phyloP scores from a whole-genome alignment of 2,888 invertebrate genomes.

The Lochmaea capreae region DNA sequence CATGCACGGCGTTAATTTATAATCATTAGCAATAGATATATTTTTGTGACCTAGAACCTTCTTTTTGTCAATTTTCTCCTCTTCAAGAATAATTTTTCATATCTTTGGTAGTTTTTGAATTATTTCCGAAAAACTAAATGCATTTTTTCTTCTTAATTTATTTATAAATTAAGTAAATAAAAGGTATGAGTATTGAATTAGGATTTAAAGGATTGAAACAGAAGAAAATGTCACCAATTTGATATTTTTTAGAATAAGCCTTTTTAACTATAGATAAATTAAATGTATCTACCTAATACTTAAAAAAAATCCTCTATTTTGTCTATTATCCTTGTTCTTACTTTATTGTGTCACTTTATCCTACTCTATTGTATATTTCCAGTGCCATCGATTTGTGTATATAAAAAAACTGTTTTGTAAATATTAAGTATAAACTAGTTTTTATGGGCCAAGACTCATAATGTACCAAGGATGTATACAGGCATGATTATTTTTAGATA shows the following conservation, averaged over 20 bases:
- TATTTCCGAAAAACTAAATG: too few species aligned
- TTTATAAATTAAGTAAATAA: too few species aligned
- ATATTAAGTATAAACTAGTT: constrained; percentile 35
- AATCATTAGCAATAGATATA: too few species aligned
- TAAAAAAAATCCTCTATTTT: constrained; percentile 28
- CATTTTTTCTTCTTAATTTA: too few species aligned
- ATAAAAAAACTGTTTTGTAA: constrained; percentile 35
- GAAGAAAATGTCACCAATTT: background rate
- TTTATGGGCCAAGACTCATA: constrained; percentile 43
- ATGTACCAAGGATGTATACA: constrained; percentile 62
- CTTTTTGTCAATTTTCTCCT: too few species aligned
- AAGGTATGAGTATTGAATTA: too few species aligned
- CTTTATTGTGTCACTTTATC: constrained; percentile 25
- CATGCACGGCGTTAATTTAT: too few species aligned
- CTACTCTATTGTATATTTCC: constrained; percentile 48
- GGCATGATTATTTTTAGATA: constrained; percentile 62
- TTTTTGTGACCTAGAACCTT: too few species aligned
- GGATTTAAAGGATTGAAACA: too few species aligned
- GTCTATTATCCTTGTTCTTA: constrained; percentile 47
- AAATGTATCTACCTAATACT: background rate
- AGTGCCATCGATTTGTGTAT: constrained; percentile 50
- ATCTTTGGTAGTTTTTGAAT: too few species aligned
- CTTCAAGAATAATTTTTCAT: too few species aligned
- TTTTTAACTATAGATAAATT: background rate
- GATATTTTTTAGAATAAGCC: background rate